Base-by-base conservation (phyloP, 30 jellyfish, hydroid and myxozoan species). In the Turritopsis rubra region DNA sequence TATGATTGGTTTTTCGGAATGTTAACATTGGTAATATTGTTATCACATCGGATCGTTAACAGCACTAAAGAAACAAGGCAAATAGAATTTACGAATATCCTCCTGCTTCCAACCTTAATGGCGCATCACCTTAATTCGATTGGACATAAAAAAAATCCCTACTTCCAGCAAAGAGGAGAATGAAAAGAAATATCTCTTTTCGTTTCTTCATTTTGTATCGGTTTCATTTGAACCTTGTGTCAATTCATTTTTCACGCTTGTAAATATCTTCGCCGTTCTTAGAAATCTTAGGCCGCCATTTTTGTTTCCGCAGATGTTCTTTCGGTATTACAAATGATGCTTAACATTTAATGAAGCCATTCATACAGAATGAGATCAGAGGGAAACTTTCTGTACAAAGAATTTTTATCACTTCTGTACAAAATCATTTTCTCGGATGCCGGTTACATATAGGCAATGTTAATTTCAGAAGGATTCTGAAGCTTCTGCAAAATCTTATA, bases 301-400 rank as follows among this genome's bases (percentile, higher is more conserved):
- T 0, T 68, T 9, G 22, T 60, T 68, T 68, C 0, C 30, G 8
- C 19, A 68, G 9, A n/a, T 7, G 77, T 27, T n/a, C 77, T 68
- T 68, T 68, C 30, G 4, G 28, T 22, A 27, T 8, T 19, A 68
- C 28, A 68, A 68, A 68, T 19, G 28, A 22, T 68, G 28, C 19
- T 68, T 27, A 27, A 27, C 21, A 7, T n/a, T 68, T 68, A n/a
- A 27, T 68, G 77, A 68, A 68, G 31, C 28, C 19, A 68, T 68
- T 68, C 77, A 68, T 68, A 7, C 77, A 9, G 77, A 68, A 68
- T 68, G 77, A 68, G 77, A 68, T 68, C 77, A 68, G 22, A n/a
- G n/a, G n/a, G n/a, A 13, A 3, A 41, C 60, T 41, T 41, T 41
- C 60, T 41, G 60, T 41, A 3, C 13, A 41, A 41, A 3, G 13